Evolutionary conservation across 2,113 vertebrate genomes (phyloP).

Genomic region (Saguinus imperator): DNA sequence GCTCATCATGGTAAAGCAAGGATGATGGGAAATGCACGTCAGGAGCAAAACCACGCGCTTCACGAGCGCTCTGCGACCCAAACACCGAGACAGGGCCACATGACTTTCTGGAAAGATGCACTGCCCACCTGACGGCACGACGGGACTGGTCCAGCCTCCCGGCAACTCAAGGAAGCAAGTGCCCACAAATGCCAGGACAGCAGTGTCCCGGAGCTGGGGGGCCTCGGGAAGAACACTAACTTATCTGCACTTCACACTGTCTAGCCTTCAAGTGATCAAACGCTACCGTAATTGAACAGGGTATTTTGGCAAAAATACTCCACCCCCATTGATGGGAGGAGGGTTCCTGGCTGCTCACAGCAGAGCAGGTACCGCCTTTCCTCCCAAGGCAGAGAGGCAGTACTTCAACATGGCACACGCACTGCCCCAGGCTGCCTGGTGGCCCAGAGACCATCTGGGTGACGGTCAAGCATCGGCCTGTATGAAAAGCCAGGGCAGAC

Average conservation of each 20-base stretch:
- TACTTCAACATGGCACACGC: accelerated
- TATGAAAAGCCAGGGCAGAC: background rate
- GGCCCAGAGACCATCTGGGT: no score
- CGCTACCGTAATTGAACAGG: background rate
- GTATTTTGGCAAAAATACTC: conserved; percentile 69
- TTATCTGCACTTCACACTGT: background rate
- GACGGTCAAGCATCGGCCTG: background rate
- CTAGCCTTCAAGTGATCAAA: background rate
- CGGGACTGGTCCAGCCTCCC: background rate
- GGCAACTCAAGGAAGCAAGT: accelerated
- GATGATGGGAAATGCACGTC: conserved; percentile 66
- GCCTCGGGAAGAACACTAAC: conserved; percentile 63
- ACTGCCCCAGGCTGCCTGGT: background rate
- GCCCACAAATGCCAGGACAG: background rate
- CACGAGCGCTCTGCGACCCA: conserved; percentile 58
- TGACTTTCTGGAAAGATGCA: background rate
- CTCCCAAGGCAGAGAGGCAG: background rate
- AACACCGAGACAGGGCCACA: background rate
- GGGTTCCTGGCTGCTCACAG: background rate
- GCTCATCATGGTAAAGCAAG: conserved; percentile 61
- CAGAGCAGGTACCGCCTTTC: background rate
- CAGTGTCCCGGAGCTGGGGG: background rate
- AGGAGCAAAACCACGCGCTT: background rate
- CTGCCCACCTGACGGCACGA: no score
- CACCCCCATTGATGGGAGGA: background rate